Conservation (phyloP, 92 coral and sea anemone genomes). For the Muricea muricata region DNA sequence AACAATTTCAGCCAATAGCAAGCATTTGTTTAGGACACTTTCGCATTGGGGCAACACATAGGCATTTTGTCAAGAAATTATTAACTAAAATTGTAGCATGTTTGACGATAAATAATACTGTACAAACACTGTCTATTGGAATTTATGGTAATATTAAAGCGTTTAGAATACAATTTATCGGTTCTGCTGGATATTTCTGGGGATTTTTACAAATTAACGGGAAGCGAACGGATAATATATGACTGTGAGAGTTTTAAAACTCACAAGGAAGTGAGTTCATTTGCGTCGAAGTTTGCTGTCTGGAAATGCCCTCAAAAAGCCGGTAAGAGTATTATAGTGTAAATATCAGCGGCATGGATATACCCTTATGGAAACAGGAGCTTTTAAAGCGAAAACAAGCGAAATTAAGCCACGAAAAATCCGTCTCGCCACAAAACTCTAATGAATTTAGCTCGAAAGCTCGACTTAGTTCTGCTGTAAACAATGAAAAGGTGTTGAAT, state of each 20-base stretch:
- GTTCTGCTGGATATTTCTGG: background rate
- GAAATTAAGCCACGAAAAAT: background rate
- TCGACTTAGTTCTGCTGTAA: background rate
- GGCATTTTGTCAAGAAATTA: background rate
- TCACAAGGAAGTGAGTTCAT: background rate
- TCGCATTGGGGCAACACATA: background rate
- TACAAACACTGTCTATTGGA: background rate
- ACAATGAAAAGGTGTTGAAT: background rate
- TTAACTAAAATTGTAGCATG: background rate
- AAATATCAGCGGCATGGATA: background rate
- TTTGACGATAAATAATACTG: conserved; percentile 12
- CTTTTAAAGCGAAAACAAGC: conserved; percentile 25
- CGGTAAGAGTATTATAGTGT: conserved; percentile 16
- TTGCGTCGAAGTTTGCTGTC: background rate
- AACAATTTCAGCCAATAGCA: conserved; percentile 12
- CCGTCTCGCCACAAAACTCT: background rate
- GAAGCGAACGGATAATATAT: no score
- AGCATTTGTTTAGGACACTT: background rate
- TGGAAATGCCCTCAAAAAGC: background rate
- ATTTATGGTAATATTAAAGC: conserved; percentile 13
- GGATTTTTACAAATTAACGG: background rate
- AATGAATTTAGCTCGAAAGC: background rate
- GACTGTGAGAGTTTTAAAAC: background rate
- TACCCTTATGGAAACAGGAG: conserved; percentile 42
- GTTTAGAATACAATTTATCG: background rate